Base-by-base conservation (phyloP, 2,888 invertebrate genomes). In the Conchocele bisecta region DNA sequence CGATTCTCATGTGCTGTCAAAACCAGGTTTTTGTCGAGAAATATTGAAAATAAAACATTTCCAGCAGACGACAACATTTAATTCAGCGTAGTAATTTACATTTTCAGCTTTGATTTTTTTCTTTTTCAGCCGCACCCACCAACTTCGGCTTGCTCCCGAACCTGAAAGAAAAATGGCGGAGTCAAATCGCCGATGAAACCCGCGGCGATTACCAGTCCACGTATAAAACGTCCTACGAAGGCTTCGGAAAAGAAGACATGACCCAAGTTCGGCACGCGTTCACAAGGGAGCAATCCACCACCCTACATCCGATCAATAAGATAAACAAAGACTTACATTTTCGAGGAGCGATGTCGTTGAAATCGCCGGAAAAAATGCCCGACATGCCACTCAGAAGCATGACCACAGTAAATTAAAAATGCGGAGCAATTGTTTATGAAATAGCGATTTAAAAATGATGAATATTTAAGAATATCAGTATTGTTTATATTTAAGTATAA, bases 251-350 rank as follows among this genome's bases (percentile, higher is more conserved):
- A 7, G 72, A 79, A 29, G 65, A 59, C 11, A 68, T 82, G 75
- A 75, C 82, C 22, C 76, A 67, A 53, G 63, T 72, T 5, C 67
- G 85, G 35, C 83, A 81, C 66, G 89, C 89, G 22, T 83, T 82
- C 7, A 83, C 88, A 11, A 77, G 77, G 42, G 78, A 76, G 9
- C 57, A 79, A 35, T 90, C 90, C 28, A 86, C 89, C 3, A 80
- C 79, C 20, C 76, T 90, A 17, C 86, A 86, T 51, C 82, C 83
- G 17, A 75, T 80, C 50, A 90, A 89, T 77, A 82, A 81, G 37
- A 56, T 83, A 7, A 87, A 89, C 82, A 87, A 88, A 60, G 82
- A 89, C 70, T 79, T 89, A 1, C 78, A 86, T 51, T 79, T 90
- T 50, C 76, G 89, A 28, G 83, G 82, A 26, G 58, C 60, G 1